Conservation (phyloP, 2,888 invertebrate genomes). For the Brenthis hecate region DNA sequence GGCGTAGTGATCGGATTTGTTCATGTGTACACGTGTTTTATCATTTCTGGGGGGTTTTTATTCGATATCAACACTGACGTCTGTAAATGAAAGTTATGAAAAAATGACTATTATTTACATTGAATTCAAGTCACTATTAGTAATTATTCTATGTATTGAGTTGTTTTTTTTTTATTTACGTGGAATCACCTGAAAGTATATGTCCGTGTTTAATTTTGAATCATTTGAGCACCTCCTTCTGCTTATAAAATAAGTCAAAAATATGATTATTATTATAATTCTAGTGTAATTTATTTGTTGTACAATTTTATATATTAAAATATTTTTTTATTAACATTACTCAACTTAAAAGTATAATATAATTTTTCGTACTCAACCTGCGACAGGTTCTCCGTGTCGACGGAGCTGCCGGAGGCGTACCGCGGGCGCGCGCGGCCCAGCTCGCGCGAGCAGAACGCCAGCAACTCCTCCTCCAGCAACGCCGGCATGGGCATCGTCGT, state of each 20-base stretch:
- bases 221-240: too few species aligned
- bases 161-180: too few species aligned
- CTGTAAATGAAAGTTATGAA: too few species aligned
- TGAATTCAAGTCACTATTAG: too few species aligned
- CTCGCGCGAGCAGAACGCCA: conserved; percentile 67
- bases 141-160: too few species aligned
- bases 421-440: conserved; percentile 69
- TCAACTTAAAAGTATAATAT: too few species aligned
- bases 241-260: too few species aligned
- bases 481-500: conserved; percentile 90
- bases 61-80: too few species aligned
- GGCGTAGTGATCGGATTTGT: too few species aligned
- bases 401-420: conserved; percentile 87
- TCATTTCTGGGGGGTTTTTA: too few species aligned
- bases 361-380: conserved; percentile 5
- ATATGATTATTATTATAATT: neutral
- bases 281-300: neutral
- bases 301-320: neutral
- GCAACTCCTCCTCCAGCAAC: conserved; percentile 72
- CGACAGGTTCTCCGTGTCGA: conserved; percentile 85
- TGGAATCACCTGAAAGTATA: neutral
- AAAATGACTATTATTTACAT: too few species aligned
- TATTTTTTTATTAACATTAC: neutral
- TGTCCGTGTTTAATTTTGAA: neutral
- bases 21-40: too few species aligned